phyloP scores from a whole-genome alignment of 2,797 vertebrate species.

The Megalops cyprinoides region DNA sequence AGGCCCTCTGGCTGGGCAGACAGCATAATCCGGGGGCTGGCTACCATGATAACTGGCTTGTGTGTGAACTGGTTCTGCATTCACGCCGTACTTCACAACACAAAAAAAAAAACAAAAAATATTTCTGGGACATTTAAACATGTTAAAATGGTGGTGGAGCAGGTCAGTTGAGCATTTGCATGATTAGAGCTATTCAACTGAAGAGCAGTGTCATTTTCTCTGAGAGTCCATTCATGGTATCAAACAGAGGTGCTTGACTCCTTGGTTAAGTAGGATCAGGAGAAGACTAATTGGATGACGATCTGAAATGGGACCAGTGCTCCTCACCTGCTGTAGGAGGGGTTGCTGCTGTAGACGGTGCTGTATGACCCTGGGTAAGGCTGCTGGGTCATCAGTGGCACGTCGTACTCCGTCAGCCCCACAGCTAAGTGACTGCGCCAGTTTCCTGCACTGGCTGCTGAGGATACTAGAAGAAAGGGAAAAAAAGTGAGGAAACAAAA shows the following conservation, averaged over 20 bases:
- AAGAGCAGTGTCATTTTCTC: background rate
- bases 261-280: conserved; percentile 60
- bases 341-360: conserved; percentile 75
- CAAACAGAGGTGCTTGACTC: conserved; percentile 46
- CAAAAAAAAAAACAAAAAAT: background rate
- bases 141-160: background rate
- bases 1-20: background rate
- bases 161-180: background rate
- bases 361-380: conserved; percentile 77
- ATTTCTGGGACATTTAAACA: background rate
- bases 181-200: background rate
- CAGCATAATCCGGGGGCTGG: background rate
- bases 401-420: conserved; percentile 78
- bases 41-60: background rate
- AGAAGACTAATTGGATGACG: conserved; percentile 61
- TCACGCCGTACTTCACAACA: background rate
- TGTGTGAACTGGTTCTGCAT: background rate
- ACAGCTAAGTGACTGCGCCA: conserved; percentile 79
- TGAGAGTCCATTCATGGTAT: background rate
- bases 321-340: conserved; percentile 88
- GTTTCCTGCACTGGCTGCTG: conserved; percentile 75
- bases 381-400: conserved; percentile 69
- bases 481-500: background rate
- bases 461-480: conserved; percentile 70
- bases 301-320: conserved; percentile 47